phyloP scores from a whole-genome alignment of 64 coral and sea anemone genomes.

The Montipora foliosa region DNA sequence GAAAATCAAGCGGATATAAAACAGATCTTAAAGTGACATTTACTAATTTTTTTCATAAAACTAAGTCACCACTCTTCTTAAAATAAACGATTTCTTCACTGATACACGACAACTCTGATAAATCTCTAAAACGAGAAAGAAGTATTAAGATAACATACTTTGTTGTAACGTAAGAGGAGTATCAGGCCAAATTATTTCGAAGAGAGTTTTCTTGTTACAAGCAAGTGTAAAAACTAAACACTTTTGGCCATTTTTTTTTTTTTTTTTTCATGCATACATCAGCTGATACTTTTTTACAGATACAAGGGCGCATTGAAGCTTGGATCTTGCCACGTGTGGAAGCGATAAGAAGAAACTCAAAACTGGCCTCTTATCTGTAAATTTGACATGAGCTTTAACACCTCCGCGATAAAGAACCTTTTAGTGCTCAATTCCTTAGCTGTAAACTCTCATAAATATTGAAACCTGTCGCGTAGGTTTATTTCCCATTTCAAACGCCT shows the following conservation, averaged over 20 bases:
- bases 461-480: constrained; percentile 3
- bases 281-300: neutral
- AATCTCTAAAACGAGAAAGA: neutral
- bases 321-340: constrained; percentile 14
- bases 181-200: neutral
- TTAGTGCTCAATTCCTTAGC: constrained; percentile 24
- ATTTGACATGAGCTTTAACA: constrained; percentile 45
- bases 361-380: constrained; percentile 11
- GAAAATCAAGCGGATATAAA: constrained; percentile 10
- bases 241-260: neutral
- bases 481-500: neutral
- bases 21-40: constrained; percentile 15
- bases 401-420: constrained; percentile 51
- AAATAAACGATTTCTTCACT: constrained; percentile 27
- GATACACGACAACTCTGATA: constrained; percentile 30
- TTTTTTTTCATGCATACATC: neutral
- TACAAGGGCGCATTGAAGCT: neutral
- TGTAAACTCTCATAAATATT: constrained; percentile 56
- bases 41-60: constrained; percentile 29
- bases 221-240: neutral
- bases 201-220: neutral
- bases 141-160: constrained; percentile 23
- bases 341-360: neutral
- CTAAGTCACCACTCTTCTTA: neutral
- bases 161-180: constrained; percentile 6